These are phyloP conservation scores for Furcula furcula DNA, from an alignment of 2,888 invertebrate genomes.

Conservation along the genomic window DNA sequence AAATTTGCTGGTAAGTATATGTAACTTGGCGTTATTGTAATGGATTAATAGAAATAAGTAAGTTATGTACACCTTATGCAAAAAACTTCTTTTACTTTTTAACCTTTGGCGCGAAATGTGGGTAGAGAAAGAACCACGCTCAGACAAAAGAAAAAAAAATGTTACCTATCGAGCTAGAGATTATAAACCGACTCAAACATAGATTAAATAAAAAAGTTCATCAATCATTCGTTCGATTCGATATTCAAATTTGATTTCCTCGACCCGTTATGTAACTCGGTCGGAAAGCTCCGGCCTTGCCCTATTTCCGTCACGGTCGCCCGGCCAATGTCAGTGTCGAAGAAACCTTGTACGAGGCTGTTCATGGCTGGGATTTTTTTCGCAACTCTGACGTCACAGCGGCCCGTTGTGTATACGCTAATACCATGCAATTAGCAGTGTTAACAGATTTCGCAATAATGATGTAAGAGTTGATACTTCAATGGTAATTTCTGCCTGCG, in stretches of 20 bases:
- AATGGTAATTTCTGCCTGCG: too few species aligned
- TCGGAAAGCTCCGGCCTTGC: conserved; percentile 41
- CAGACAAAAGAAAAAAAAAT: too few species aligned
- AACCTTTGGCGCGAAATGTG: too few species aligned
- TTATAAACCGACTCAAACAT: too few species aligned
- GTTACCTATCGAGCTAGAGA: too few species aligned
- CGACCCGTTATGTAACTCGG: conserved; percentile 30
- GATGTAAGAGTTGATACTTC: conserved; percentile 4
- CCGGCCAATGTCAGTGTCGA: conserved; percentile 57
- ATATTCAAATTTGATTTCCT: conserved; percentile 8
- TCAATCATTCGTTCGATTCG: background rate
- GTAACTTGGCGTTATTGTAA: too few species aligned
- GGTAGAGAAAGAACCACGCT: too few species aligned
- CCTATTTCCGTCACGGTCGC: conserved; percentile 46
- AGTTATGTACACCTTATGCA: too few species aligned
- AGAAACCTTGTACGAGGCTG: conserved; percentile 26
- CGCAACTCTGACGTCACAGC: conserved; percentile 23
- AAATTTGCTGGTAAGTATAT: too few species aligned
- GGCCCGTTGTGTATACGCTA: conserved; percentile 19
- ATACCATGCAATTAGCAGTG: conserved; percentile 13
- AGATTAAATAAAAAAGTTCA: too few species aligned
- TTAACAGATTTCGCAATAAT: conserved; percentile 11
- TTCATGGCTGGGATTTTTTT: conserved; percentile 25
- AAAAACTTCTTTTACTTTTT: too few species aligned
- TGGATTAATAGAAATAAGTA: too few species aligned